Evolutionary conservation across 2,888 invertebrate genomes (phyloP).

Genomic region (Synanthedon myopaeformis): DNA sequence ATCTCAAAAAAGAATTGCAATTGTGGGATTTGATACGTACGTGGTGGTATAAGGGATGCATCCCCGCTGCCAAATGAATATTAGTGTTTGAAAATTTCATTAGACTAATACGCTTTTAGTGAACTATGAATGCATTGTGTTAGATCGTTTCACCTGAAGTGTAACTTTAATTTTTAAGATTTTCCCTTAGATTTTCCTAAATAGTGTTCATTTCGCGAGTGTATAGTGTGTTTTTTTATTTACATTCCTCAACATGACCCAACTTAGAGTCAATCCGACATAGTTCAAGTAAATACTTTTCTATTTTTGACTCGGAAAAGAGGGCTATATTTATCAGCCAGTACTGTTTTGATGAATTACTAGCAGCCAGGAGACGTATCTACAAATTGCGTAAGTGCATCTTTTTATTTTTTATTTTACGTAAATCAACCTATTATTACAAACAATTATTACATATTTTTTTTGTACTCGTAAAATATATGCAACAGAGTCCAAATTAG

Average conservation of each 20-base stretch:
- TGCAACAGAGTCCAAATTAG: too few relatives aligned
- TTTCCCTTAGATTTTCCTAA: conserved; percentile 34
- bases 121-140: conserved; percentile 21
- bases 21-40: conserved; percentile 39
- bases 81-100: conserved; percentile 23
- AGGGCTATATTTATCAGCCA: background rate
- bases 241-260: conserved; percentile 33
- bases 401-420: background rate
- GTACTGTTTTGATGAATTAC: conserved; percentile 42
- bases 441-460: too few relatives aligned
- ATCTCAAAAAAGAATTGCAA: conserved; percentile 47
- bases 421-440: too few relatives aligned
- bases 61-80: conserved; percentile 28
- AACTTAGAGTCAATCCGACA: conserved; percentile 25
- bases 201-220: conserved; percentile 17
- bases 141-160: conserved; percentile 16
- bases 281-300: conserved; percentile 35
- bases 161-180: conserved; percentile 16
- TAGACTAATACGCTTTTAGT: conserved; percentile 25
- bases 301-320: conserved; percentile 46
- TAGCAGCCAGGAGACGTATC: conserved; percentile 23
- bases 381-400: conserved; percentile 56
- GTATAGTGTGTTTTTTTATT: conserved; percentile 20
- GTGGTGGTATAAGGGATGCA: conserved; percentile 40
- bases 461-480: too few relatives aligned